Base-by-base conservation (phyloP, 2,113 vertebrate genomes). In the Noctilio leporinus region DNA sequence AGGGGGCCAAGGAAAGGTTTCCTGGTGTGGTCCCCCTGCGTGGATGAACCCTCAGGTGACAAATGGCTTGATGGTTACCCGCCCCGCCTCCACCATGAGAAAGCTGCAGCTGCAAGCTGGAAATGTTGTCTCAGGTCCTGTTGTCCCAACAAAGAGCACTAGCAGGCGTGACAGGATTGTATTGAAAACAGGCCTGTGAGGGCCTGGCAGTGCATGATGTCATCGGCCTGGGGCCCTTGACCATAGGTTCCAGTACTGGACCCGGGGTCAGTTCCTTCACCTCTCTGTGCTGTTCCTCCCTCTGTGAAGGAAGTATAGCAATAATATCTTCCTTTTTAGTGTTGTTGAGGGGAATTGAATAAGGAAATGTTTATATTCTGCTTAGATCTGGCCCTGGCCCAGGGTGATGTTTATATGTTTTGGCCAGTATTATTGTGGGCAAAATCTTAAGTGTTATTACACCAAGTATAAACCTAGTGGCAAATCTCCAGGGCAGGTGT, bases 371-470 rank as follows among this genome's bases (percentile, higher is more conserved):
- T 1, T 19, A 33, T 24, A 6, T 9, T 10, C 57, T 22, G 57
- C 35, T 45, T 5, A 4, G 40, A 51, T n/a, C 64, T 47, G 57
- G 53, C 8, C 45, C 85, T 43, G 62, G 70, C 86, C 85, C 12
- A 1, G 0, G 10, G 15, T 16, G 12, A 28, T 5, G 0, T 30
- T 62, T 33, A 9, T 2, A 0, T 2, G 11, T 4, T 5, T 7
- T 6, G 16, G 20, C 28, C 10, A 0, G 47, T n/a, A 0, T 40
- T 53, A n/a, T n/a, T 40, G 51, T 5, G 30, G 40, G 73, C 47
- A 26, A 5, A 35, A 64, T 45, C 35, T 30, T 17, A 5, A 45
- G 22, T 53, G 7, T 47, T 17, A 1, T 24, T 28, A 35, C n/a
- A 62, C 38, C 35, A 82, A 45, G 24, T 5, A 38, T 19, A 57